phyloP scores from a whole-genome alignment of 2,888 invertebrate species.

The Nomada fucata region DNA sequence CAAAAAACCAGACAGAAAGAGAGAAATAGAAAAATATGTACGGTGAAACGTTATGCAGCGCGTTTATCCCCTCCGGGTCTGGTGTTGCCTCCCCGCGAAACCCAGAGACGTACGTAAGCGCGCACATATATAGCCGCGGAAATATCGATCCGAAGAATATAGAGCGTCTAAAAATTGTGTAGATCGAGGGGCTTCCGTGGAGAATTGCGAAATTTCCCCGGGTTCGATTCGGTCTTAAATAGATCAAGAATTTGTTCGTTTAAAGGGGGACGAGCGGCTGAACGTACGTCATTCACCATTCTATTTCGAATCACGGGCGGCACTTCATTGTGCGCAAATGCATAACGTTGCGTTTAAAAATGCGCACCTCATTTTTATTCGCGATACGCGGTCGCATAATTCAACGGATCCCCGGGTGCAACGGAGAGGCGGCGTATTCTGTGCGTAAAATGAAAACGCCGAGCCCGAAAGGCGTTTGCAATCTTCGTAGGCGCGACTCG shows the following conservation, averaged over 20 bases:
- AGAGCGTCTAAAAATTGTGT: slow-evolving; percentile 3
- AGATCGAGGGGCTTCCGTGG: background rate
- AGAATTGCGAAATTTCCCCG: background rate
- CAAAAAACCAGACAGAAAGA: slow-evolving; percentile 12
- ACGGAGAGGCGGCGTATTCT: background rate
- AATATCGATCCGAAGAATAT: slow-evolving; percentile 8
- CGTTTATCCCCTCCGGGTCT: background rate
- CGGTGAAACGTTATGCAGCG: slow-evolving; percentile 4
- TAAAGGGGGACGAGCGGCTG: background rate
- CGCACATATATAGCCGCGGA: background rate
- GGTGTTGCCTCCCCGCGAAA: background rate
- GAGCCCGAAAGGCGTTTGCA: background rate
- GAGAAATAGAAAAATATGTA: background rate
- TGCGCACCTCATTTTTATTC: background rate
- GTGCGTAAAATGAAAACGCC: background rate
- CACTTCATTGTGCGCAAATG: slow-evolving; percentile 2
- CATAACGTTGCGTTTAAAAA: background rate
- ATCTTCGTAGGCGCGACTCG: no score
- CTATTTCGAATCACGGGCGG: background rate
- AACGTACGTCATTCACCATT: background rate
- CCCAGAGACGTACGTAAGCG: background rate
- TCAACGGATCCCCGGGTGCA: background rate
- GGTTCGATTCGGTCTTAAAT: background rate
- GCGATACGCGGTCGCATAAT: background rate
- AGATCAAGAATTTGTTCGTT: background rate